Evolutionary conservation across 2,797 vertebrate species (phyloP).

Genomic region (Petrocephalus sullivani): DNA sequence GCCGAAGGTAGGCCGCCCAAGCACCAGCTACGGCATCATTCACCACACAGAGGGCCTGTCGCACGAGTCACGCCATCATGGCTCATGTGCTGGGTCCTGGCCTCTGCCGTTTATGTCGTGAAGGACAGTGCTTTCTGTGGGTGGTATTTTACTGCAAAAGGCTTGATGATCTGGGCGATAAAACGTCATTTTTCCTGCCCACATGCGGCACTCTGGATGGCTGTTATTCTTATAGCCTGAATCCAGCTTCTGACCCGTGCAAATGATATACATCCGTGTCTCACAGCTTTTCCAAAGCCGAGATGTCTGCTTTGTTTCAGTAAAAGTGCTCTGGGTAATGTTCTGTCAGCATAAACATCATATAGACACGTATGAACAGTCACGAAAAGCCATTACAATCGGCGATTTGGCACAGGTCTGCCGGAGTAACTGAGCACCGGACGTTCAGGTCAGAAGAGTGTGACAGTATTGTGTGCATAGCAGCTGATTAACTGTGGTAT

Average conservation of each 20-base stretch:
- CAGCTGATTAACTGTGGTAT: background rate
- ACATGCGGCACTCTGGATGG: background rate
- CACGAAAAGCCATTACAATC: background rate
- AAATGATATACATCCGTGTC: slow-evolving; percentile 35
- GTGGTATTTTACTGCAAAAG: background rate
- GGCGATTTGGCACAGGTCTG: background rate
- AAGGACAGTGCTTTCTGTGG: background rate
- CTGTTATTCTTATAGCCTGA: background rate
- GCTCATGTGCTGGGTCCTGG: background rate
- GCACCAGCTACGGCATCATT: background rate
- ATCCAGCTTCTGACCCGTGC: background rate
- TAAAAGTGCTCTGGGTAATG: background rate
- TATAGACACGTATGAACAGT: background rate
- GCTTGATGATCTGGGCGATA: background rate
- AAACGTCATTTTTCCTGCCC: background rate
- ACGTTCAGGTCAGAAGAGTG: background rate
- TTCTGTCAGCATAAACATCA: background rate
- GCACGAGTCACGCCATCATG: background rate
- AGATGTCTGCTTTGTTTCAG: slow-evolving; percentile 18
- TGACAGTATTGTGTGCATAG: background rate
- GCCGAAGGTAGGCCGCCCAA: slow-evolving; percentile 47
- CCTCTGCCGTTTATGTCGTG: background rate
- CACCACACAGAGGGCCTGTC: background rate
- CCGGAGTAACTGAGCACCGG: background rate
- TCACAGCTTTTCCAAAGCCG: slow-evolving; percentile 38